Evolutionary conservation across 2,888 invertebrate genomes (phyloP).

Genomic region (Steinernema carpocapsae): DNA sequence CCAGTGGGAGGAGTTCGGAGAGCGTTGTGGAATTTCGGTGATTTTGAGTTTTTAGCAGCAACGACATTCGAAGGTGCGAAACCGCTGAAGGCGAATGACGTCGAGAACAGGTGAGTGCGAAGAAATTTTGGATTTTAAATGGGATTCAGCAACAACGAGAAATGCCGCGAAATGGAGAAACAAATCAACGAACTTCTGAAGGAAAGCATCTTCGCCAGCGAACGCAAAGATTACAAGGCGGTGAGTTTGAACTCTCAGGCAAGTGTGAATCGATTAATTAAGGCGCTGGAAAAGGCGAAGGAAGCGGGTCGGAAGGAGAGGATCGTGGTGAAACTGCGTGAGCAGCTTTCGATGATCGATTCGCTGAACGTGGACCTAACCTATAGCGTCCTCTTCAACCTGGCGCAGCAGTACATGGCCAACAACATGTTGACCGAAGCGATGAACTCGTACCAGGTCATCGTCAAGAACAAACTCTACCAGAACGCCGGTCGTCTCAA

Average conservation of each 20-base stretch:
- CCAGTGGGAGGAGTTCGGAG: slow-evolving; percentile 72
- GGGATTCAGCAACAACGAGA: slow-evolving; percentile 82
- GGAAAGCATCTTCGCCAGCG: slow-evolving; percentile 81
- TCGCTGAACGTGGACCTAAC: slow-evolving; percentile 92
- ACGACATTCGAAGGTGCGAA: slow-evolving; percentile 41
- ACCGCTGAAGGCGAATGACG: slow-evolving; percentile 1
- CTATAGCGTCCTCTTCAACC: slow-evolving; percentile 90
- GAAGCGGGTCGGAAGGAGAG: slow-evolving; percentile 93
- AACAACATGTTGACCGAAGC: slow-evolving; percentile 96
- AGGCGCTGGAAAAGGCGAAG: slow-evolving; percentile 87
- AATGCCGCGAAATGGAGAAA: slow-evolving; percentile 84
- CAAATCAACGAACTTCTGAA: slow-evolving; percentile 88
- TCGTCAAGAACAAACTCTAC: slow-evolving; percentile 88
- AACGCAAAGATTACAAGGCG: slow-evolving; percentile 75
- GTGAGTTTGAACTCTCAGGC: slow-evolving; percentile 56
- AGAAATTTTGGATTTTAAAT: slow-evolving; percentile 41
- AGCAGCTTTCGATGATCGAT: slow-evolving; percentile 84
- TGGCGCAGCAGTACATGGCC: slow-evolving; percentile 85
- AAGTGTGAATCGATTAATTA: background rate
- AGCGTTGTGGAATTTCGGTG: background rate
- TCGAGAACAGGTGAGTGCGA: slow-evolving; percentile 24
- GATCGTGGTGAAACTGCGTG: slow-evolving; percentile 85
- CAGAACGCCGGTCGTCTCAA: slow-evolving; percentile 78
- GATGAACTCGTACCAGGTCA: slow-evolving; percentile 89
- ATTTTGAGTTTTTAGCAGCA: background rate